phyloP scores from a whole-genome alignment of 2,888 invertebrate genomes.

The Furcula furcula region DNA sequence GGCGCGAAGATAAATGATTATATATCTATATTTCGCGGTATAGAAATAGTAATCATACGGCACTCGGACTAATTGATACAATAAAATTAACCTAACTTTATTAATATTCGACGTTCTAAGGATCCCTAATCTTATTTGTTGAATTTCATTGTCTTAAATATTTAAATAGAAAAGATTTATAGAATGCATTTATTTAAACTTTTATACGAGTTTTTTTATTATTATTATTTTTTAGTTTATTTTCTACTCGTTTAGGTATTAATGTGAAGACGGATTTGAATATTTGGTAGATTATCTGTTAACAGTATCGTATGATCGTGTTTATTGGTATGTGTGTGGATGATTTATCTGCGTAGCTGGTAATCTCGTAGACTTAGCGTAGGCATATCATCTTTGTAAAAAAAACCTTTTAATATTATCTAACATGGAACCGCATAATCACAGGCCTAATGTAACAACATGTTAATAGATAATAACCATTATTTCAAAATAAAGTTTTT shows the following conservation, averaged over 20 bases:
- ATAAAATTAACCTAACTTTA: conserved; percentile 53
- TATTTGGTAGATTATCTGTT: conserved; percentile 78
- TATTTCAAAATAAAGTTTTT: conserved; percentile 79
- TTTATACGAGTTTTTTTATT: conserved; percentile 61
- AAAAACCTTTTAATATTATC: conserved; percentile 63
- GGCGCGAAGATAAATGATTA: conserved; percentile 65
- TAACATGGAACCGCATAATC: conserved; percentile 65
- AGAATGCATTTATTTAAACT: conserved; percentile 80
- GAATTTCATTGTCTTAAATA: conserved; percentile 69
- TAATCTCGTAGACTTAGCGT: conserved; percentile 49
- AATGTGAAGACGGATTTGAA: conserved; percentile 62
- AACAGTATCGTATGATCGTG: conserved; percentile 44
- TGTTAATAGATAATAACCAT: conserved; percentile 82
- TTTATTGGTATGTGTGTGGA: conserved; percentile 26
- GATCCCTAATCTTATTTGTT: conserved; percentile 67
- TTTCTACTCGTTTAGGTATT: conserved; percentile 65
- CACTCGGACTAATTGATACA: conserved; percentile 70
- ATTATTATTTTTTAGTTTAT: conserved; percentile 63
- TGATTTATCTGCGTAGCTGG: conserved; percentile 29
- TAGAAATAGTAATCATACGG: conserved; percentile 80
- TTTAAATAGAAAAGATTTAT: conserved; percentile 73
- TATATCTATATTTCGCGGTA: conserved; percentile 80
- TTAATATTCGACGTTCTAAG: conserved; percentile 48
- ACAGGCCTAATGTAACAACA: conserved; percentile 75
- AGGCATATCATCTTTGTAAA: conserved; percentile 77